Evolutionary conservation across 2,113 vertebrate species (phyloP).

Genomic region (Anguilla rostrata): DNA sequence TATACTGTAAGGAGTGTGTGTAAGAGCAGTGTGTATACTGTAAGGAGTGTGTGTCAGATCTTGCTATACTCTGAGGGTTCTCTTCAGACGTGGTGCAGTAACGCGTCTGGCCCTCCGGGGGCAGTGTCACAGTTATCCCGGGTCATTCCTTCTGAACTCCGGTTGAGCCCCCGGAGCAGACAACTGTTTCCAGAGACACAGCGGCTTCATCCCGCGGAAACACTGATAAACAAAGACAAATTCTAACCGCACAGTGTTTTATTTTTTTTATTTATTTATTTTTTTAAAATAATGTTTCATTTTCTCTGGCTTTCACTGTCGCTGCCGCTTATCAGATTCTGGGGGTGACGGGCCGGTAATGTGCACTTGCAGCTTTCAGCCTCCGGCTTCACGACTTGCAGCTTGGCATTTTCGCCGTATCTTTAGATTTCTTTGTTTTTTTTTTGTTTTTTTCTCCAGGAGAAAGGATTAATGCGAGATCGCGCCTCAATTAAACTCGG

Average conservation of each 20-base stretch:
- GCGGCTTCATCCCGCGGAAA: constrained; percentile 8
- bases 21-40: too few species aligned
- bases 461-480: background rate
- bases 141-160: background rate
- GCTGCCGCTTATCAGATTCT: background rate
- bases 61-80: too few species aligned
- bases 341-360: background rate
- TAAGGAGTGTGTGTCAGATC: too few species aligned
- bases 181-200: constrained; percentile 30
- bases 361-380: background rate
- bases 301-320: background rate
- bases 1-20: too few species aligned
- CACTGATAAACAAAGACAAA: background rate
- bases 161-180: constrained; percentile 10
- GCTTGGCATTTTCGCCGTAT: background rate
- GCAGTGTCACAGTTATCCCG: background rate
- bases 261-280: background rate
- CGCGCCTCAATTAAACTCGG: background rate
- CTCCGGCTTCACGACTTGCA: background rate
- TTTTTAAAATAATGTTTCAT: background rate
- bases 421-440: background rate
- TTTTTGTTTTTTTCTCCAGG: background rate
- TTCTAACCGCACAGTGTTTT: background rate
- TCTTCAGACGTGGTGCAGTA: background rate
- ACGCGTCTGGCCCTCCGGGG: background rate